Conservation (phyloP, 2,113 vertebrate genomes). For the Vombatus ursinus region DNA sequence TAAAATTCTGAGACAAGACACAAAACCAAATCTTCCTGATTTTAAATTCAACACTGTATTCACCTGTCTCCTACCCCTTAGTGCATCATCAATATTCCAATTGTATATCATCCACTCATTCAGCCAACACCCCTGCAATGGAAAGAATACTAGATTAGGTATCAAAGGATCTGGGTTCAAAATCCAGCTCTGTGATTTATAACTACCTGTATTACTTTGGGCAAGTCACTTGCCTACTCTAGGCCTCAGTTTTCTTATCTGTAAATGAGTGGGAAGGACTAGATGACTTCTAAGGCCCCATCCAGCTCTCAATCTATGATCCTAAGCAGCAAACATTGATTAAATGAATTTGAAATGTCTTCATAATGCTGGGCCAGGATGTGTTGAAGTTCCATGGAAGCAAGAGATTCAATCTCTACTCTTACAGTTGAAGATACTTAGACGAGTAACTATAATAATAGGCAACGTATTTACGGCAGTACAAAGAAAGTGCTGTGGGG, state of each 20-base stretch:
- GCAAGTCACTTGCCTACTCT: background rate
- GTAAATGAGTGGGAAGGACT: background rate
- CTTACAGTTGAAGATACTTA: background rate
- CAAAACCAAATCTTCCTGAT: background rate
- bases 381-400: background rate
- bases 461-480: background rate
- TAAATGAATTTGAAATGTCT: background rate
- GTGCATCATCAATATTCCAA: background rate
- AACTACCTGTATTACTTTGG: background rate
- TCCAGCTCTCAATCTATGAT: background rate
- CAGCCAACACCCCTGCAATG: background rate
- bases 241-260: background rate
- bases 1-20: background rate
- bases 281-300: background rate
- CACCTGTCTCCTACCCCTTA: background rate
- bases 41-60: background rate
- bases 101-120: background rate
- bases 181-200: background rate
- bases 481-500: background rate
- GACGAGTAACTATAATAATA: background rate
- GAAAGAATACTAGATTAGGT: background rate
- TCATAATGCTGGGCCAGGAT: background rate
- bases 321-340: background rate
- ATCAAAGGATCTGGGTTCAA: background rate
- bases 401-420: background rate